Conservation (phyloP, 1,140 invertebrate genomes). For the Nylanderia fulva region DNA sequence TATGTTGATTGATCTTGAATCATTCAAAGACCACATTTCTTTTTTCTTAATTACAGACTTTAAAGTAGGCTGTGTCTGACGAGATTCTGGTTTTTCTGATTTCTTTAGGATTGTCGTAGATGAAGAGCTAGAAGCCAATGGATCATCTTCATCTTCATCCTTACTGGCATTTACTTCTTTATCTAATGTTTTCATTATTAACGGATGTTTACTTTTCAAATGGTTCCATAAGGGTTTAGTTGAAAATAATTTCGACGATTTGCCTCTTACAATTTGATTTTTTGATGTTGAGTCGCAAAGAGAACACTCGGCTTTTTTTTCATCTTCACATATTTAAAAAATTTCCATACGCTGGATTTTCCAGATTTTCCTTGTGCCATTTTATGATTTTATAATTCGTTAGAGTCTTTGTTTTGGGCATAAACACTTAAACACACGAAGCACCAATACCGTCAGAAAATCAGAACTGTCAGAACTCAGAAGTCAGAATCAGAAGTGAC, state of each 20-base stretch:
- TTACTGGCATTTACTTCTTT: background rate
- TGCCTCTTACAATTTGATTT: constrained; percentile 18
- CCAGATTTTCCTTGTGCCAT: constrained; percentile 28
- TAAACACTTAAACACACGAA: too few species aligned
- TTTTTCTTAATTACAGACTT: constrained; percentile 25
- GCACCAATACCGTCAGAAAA: too few species aligned
- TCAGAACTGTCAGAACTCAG: too few species aligned
- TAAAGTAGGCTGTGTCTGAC: constrained; percentile 16
- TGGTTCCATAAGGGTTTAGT: constrained; percentile 25
- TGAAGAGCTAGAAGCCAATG: background rate
- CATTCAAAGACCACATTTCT: constrained; percentile 35
- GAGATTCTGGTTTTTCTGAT: background rate
- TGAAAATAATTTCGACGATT: constrained; percentile 8
- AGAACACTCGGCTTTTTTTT: constrained; percentile 12
- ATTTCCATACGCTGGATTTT: constrained; percentile 29
- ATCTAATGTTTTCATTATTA: background rate
- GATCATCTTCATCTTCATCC: background rate
- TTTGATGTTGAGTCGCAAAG: background rate
- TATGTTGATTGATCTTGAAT: constrained; percentile 9
- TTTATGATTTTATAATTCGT: constrained; percentile 3
- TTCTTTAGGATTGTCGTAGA: background rate
- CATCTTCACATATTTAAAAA: constrained; percentile 25
- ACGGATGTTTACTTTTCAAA: constrained; percentile 26
- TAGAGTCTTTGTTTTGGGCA: too few species aligned
- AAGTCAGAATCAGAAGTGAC: too few species aligned